Conservation (phyloP, 1,140 invertebrate genomes). For the Drosophila ambigua region DNA sequence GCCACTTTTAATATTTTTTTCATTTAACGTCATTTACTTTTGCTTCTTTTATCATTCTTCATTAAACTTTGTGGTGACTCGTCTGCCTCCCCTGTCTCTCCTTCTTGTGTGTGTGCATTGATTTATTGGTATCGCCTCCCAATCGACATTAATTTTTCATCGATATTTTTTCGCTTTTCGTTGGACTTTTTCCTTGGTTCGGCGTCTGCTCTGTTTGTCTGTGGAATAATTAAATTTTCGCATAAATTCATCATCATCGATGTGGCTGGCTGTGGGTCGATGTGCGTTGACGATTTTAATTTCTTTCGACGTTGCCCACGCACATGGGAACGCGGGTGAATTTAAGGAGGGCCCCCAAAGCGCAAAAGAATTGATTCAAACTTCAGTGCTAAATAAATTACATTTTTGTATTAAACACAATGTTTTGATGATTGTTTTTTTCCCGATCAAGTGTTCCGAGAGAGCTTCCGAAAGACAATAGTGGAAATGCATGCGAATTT, state of each 20-base stretch:
- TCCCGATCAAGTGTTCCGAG: too few species aligned
- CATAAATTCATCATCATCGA: constrained; percentile 77
- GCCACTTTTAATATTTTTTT: constrained; percentile 72
- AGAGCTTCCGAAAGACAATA: too few species aligned
- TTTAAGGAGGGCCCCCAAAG: too few species aligned
- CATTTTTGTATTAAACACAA: too few species aligned
- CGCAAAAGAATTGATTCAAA: too few species aligned
- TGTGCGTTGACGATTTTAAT: constrained; percentile 65
- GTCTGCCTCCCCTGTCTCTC: background rate
- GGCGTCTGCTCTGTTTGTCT: constrained; percentile 60
- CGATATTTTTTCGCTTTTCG: constrained; percentile 55
- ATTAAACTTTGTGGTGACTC: constrained; percentile 65
- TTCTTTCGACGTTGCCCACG: constrained; percentile 66
- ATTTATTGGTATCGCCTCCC: constrained; percentile 75
- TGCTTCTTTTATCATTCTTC: constrained; percentile 61
- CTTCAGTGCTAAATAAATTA: too few species aligned
- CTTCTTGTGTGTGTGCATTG: constrained; percentile 70
- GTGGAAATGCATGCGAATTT: too few species aligned
- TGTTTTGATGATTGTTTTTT: too few species aligned
- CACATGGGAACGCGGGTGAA: constrained; percentile 2
- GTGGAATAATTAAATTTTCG: constrained; percentile 79
- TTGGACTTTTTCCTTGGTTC: background rate
- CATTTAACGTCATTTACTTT: constrained; percentile 71
- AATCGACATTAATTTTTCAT: constrained; percentile 79
- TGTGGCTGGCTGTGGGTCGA: constrained; percentile 22